A percentile compares a stretch with the other conserved stretches of the same genome.
Conservation (phyloP, 2,888 invertebrate species). For the Stomorhina lunata region DNA sequence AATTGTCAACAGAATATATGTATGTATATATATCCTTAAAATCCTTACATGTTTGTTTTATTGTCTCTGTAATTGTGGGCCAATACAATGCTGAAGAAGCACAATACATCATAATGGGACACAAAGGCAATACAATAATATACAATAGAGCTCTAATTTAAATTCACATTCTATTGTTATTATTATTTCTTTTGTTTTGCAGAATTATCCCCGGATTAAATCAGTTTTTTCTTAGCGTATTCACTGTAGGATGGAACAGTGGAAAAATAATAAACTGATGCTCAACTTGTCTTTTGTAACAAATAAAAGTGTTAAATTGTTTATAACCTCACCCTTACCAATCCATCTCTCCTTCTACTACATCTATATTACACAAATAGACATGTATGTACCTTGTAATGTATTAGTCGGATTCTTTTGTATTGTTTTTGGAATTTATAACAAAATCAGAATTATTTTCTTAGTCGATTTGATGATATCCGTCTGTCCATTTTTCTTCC, state of each 20-base stretch:
- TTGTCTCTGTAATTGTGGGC: constrained; percentile 44
- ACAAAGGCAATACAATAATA: constrained; percentile 33
- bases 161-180: constrained; percentile 56
- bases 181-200: constrained; percentile 49
- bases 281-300: constrained; percentile 16
- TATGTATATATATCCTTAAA: background rate
- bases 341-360: no score
- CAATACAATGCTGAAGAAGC: constrained; percentile 29
- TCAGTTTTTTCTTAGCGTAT: constrained; percentile 37
- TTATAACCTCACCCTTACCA: background rate
- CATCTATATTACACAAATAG: background rate
- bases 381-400: background rate
- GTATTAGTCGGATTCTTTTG: no score
- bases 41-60: constrained; percentile 26
- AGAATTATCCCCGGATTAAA: constrained; percentile 57
- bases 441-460: no score
- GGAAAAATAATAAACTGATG: constrained; percentile 22
- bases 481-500: no score
- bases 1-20: background rate
- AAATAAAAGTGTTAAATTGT: constrained; percentile 56
- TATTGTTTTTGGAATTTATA: no score
- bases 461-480: no score
- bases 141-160: constrained; percentile 60
- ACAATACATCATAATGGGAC: constrained; percentile 49
- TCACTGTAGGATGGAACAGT: background rate